phyloP scores from a whole-genome alignment of 1,140 invertebrate species.

The Lasioglossum albipes region DNA sequence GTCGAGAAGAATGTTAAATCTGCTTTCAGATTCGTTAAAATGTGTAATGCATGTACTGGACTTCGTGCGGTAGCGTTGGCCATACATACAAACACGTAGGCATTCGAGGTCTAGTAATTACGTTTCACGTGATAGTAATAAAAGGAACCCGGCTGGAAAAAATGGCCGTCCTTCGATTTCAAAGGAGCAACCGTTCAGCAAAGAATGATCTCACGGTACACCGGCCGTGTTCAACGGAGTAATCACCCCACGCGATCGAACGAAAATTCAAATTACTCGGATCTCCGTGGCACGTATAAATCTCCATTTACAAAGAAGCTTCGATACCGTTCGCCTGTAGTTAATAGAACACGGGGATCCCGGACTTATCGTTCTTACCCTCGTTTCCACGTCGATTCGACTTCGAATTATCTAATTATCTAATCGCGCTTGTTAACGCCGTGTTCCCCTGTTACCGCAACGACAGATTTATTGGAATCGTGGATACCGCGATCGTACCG shows the following conservation, averaged over 20 bases:
- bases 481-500: not conserved
- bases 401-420: constrained; percentile 45
- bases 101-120: not conserved
- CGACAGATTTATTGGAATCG: constrained; percentile 23
- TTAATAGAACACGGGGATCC: constrained; percentile 33
- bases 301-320: not conserved
- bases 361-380: constrained; percentile 23
- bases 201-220: not conserved
- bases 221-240: not conserved
- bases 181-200: not conserved
- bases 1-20: too few relatives aligned
- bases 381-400: not conserved
- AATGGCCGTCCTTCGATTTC: not conserved
- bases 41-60: too few relatives aligned
- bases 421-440: constrained; percentile 46
- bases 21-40: too few relatives aligned
- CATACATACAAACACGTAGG: too few relatives aligned
- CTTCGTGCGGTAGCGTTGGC: too few relatives aligned
- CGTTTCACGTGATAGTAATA: not conserved
- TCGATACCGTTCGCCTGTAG: constrained; percentile 26
- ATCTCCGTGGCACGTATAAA: not conserved
- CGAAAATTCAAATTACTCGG: constrained; percentile 37
- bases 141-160: too few relatives aligned
- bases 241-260: constrained; percentile 19
- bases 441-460: not conserved